phyloP scores from a whole-genome alignment of 2,113 vertebrate genomes.

The Pelusios castaneus region DNA sequence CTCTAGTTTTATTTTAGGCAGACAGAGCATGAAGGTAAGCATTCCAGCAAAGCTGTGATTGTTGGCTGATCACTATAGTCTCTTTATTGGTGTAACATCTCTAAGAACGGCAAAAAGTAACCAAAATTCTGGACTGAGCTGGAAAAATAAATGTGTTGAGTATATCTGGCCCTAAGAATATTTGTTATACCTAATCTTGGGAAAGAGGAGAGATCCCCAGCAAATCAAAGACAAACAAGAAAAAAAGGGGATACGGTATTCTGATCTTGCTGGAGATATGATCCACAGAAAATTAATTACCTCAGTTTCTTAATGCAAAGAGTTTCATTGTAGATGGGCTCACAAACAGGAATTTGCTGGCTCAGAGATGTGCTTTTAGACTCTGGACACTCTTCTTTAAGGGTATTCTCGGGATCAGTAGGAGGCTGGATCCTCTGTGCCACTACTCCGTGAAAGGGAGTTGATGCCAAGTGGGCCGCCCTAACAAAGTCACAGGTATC shows the following conservation, averaged over 20 bases:
- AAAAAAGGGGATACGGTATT: not conserved
- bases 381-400: constrained; percentile 58
- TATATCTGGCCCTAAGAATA: not conserved
- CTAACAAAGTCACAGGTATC: constrained; percentile 85
- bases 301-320: constrained; percentile 80
- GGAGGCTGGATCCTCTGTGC: constrained; percentile 66
- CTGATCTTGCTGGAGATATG: not conserved
- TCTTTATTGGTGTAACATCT: not conserved
- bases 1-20: not conserved
- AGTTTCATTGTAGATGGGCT: constrained; percentile 51
- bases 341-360: constrained; percentile 36
- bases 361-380: constrained; percentile 20
- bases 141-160: not conserved
- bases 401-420: constrained; percentile 15
- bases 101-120: not conserved
- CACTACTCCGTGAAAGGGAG: constrained; percentile 77
- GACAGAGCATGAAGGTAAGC: fast-evolving
- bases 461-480: constrained; percentile 83
- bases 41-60: not conserved
- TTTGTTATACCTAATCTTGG: not conserved
- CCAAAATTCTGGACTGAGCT: not conserved
- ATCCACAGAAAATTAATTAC: constrained; percentile 59
- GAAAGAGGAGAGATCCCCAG: not conserved
- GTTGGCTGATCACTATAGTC: not conserved
- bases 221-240: not conserved